A percentile compares a stretch with the other conserved stretches of the same genome.
Evolutionary conservation across 2,113 vertebrate species (phyloP).

Genomic region (Arvicanthis niloticus): DNA sequence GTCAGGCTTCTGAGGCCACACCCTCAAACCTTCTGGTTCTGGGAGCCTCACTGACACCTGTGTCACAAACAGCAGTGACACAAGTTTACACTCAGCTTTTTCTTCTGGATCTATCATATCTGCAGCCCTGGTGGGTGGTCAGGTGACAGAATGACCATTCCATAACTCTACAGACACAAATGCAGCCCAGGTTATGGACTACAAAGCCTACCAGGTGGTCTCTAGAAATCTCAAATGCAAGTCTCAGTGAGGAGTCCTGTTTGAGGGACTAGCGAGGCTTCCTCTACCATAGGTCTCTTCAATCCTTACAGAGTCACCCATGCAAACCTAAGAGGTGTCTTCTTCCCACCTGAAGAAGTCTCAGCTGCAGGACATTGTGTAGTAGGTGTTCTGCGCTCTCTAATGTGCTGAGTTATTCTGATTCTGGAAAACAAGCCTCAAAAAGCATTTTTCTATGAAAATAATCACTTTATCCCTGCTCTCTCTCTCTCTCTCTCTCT

Average conservation of each 20-base stretch:
- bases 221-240: constrained; percentile 30
- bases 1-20: not conserved
- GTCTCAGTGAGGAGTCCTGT: not conserved
- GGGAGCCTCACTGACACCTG: not conserved
- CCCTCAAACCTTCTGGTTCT: not conserved
- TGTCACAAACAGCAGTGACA: not conserved
- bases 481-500: no score
- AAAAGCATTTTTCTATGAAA: not conserved
- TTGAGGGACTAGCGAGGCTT: not conserved
- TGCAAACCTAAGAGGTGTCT: not conserved
- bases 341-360: not conserved
- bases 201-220: not conserved
- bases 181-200: not conserved
- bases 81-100: not conserved
- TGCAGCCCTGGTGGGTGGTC: not conserved
- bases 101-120: not conserved
- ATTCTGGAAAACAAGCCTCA: constrained; percentile 54
- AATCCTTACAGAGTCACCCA: not conserved
- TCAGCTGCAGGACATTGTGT: not conserved
- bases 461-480: not conserved
- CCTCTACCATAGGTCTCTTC: not conserved
- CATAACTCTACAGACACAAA: not conserved
- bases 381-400: not conserved
- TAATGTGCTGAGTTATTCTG: not conserved
- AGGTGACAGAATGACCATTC: not conserved